Base-by-base conservation (phyloP, 2,888 invertebrate genomes). In the Ormyrus nitidulus region DNA sequence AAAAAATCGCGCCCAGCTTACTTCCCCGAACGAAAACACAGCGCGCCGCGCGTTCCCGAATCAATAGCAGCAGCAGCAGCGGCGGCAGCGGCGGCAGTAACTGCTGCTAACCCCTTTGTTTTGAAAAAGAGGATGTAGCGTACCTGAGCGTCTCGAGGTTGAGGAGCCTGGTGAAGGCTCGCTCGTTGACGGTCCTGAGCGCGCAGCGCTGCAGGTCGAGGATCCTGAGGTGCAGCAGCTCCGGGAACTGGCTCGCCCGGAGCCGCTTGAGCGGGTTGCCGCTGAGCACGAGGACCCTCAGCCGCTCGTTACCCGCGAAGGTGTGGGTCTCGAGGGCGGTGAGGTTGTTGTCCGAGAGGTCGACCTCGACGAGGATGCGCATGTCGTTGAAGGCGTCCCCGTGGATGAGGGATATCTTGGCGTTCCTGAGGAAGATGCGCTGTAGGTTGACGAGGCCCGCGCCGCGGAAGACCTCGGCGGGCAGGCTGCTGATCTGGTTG, bases 351-450 rank as follows among this genome's bases (percentile, higher is more conserved):
- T 96, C 94, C 69, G 95, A 95, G 86, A 97, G 92, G 91, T 97
- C 97, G 81, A 97, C 94, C 92, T 97, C 97, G 48, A 97, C 94
- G 64, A 97, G 92, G 84, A 97, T 97, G 82, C 94, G 95, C 86
- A 97, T 93, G 88, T 96, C 96, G 86, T 94, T 93, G 91, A 97
- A 97, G n/a, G 97, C 95, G 87, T 97, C 96, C 77, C 94, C 93
- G 90, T 97, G 94, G 82, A 97, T 93, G 79, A 94, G 94, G 80
- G 94, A 93, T 34, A 97, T 92, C 80, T 95, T 94, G 56, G 96
- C 95, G 86, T 95, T 94, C 85, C 95, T 93, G 83, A 97, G 91
- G 89, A 95, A 96, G 62, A 97, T 93, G 88, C 95, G 93, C 91
- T 98, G 97, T 83, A 98, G 92, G 89, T 97, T 97, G 48, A 96